Conservation (phyloP, 2,797 vertebrate species). For the Manis crassicaudata region DNA sequence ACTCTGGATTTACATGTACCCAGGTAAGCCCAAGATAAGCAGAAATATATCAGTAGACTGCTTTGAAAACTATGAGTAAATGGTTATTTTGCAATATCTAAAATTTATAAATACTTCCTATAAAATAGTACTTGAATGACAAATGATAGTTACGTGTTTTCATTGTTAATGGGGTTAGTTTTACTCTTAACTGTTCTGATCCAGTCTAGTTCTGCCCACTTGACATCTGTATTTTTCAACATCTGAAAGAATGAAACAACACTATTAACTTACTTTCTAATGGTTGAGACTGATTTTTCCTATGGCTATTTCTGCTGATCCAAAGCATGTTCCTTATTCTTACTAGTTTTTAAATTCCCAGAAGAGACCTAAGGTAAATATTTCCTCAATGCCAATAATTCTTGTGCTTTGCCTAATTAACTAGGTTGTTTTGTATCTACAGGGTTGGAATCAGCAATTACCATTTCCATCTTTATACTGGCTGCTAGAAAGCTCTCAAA, state of each 20-base stretch:
- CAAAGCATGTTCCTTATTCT: not conserved
- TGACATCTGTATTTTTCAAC: not conserved
- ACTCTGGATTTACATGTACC: not conserved
- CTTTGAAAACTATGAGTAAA: not conserved
- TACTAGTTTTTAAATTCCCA: constrained; percentile 14
- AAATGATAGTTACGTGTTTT: not conserved
- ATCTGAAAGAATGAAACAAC: not conserved
- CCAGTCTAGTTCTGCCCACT: not conserved
- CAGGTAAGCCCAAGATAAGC: not conserved
- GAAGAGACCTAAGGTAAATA: not conserved
- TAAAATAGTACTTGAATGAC: not conserved
- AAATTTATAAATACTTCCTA: not conserved
- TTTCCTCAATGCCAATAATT: constrained; percentile 32
- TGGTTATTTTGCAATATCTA: not conserved
- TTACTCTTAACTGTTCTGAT: not conserved
- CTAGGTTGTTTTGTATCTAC: not conserved
- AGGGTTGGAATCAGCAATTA: not conserved
- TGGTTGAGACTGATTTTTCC: not conserved
- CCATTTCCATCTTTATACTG: not conserved
- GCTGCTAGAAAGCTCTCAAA: not conserved
- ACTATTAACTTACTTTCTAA: not conserved
- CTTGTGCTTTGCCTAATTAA: not conserved
- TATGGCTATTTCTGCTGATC: not conserved
- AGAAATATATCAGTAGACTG: not conserved
- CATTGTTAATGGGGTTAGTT: not conserved